Conservation (phyloP, 2,888 invertebrate species). For the Branchellion lobata region DNA sequence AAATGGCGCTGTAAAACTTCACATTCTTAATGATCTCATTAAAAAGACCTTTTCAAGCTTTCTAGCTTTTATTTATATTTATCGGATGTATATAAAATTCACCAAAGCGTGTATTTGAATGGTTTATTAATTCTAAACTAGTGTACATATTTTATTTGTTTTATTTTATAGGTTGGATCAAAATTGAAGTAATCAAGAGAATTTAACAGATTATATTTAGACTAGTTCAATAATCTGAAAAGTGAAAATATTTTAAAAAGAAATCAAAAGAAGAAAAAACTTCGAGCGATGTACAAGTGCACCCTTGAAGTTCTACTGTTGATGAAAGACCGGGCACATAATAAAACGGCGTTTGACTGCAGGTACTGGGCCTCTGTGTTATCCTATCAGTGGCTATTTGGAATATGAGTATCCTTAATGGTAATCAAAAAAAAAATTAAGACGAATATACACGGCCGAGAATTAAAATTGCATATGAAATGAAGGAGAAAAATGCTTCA, state of each 20-base stretch:
- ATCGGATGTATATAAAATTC: no score
- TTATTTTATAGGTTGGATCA: not conserved
- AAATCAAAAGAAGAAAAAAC: conserved; percentile 4
- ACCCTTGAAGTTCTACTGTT: conserved; percentile 7
- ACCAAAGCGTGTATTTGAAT: no score
- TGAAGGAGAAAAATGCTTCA: conserved; percentile 1
- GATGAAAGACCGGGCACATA: conserved; percentile 14
- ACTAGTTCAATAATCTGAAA: conserved; percentile 14
- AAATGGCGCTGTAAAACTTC: no score
- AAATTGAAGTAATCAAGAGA: conserved; percentile 8
- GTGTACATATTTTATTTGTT: not conserved
- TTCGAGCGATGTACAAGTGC: conserved; percentile 4
- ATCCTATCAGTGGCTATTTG: conserved; percentile 18
- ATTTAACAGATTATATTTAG: conserved; percentile 15
- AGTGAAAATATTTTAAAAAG: conserved; percentile 17
- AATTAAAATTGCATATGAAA: conserved; percentile 13
- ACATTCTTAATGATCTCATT: no score
- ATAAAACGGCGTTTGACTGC: not conserved
- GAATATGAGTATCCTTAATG: not conserved
- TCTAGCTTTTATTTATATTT: no score
- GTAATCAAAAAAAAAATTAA: not conserved
- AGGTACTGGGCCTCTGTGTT: not conserved
- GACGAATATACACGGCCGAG: conserved; percentile 13
- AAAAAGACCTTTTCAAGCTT: no score
- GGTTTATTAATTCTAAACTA: not conserved